A percentile compares a stretch with the other conserved stretches of the same genome.
phyloP scores from a whole-genome alignment of 1,140 invertebrate genomes.

The Pissodes strobi region DNA sequence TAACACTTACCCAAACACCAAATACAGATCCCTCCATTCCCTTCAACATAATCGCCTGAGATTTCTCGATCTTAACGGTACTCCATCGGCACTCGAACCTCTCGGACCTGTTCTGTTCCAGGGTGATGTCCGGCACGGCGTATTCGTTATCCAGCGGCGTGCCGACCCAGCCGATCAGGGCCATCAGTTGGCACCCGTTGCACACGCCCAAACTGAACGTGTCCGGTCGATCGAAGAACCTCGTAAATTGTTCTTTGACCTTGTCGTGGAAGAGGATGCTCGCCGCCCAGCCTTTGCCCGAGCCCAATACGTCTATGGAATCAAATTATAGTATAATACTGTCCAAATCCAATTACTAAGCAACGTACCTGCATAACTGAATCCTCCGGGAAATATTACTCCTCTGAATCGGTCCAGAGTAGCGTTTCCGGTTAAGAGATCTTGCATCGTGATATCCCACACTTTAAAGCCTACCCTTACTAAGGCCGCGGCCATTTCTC shows the following conservation, averaged over 20 bases:
- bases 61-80: constrained; percentile 69
- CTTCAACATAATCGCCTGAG: constrained; percentile 81
- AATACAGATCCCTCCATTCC: constrained; percentile 84
- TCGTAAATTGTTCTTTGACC: constrained; percentile 69
- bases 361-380: constrained; percentile 88
- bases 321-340: background rate
- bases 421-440: constrained; percentile 72
- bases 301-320: constrained; percentile 86
- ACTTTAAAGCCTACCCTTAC: constrained; percentile 89
- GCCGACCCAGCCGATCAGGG: constrained; percentile 77
- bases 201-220: constrained; percentile 97
- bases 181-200: constrained; percentile 97
- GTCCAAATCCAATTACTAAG: too few species aligned
- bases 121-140: constrained; percentile 67
- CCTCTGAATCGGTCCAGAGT: constrained; percentile 83
- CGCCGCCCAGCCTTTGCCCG: constrained; percentile 97
- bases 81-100: constrained; percentile 90
- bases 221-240: constrained; percentile 72
- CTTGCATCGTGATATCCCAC: constrained; percentile 91
- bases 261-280: constrained; percentile 77
- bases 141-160: constrained; percentile 40
- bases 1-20: constrained; percentile 80
- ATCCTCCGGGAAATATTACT: constrained; percentile 94
- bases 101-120: constrained; percentile 87
- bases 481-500: constrained; percentile 97